Conservation (phyloP, 2,797 vertebrate species). For the Rallus crepitans region DNA sequence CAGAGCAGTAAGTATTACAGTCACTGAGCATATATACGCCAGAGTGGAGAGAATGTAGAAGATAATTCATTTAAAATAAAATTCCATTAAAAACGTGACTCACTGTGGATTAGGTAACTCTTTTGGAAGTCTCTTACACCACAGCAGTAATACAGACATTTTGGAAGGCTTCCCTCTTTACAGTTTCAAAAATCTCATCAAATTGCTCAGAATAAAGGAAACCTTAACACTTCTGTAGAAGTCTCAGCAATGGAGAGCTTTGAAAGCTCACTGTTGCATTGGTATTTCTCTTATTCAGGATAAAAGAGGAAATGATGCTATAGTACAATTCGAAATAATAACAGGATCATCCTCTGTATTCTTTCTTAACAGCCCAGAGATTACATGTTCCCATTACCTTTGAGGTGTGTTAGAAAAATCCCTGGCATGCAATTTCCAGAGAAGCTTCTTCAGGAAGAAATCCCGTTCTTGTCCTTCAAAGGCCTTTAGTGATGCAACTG, state of each 20-base stretch:
- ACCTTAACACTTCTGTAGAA: neutral
- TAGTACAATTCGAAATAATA: neutral
- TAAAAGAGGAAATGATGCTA: neutral
- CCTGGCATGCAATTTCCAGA: neutral
- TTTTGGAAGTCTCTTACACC: neutral
- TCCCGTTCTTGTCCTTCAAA: neutral
- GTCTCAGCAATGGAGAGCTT: neutral
- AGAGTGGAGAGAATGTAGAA: neutral
- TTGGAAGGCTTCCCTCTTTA: neutral
- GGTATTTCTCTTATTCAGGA: neutral
- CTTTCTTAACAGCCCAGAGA: slow-evolving; percentile 8
- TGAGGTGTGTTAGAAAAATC: slow-evolving; percentile 5
- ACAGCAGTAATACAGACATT: neutral
- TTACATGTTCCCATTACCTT: neutral
- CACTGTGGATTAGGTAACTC: neutral
- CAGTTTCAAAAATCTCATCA: neutral
- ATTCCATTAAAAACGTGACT: neutral
- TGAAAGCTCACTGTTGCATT: neutral
- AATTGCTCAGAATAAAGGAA: neutral
- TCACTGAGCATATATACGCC: neutral
- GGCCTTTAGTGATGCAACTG: neutral
- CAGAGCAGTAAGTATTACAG: neutral
- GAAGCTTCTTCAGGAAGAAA: slow-evolving; percentile 15
- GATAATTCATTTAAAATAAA: neutral
- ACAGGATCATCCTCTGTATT: slow-evolving; percentile 5